phyloP scores from a whole-genome alignment of 2,888 invertebrate species.

The Hedya salicella region DNA sequence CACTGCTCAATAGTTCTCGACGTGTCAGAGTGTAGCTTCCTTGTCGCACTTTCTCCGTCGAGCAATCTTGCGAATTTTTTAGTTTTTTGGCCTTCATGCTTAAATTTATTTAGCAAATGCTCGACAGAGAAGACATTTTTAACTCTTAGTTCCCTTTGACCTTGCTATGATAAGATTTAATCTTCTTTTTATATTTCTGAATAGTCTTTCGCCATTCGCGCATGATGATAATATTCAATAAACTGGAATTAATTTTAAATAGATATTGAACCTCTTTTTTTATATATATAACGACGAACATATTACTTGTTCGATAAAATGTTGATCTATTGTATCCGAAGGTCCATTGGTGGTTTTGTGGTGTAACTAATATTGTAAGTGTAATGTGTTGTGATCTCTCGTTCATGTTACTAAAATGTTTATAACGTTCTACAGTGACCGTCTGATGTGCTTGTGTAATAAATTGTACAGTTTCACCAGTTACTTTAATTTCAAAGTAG shows the following conservation, averaged over 20 bases:
- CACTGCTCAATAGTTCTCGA: constrained; percentile 10
- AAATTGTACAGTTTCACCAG: constrained; percentile 56
- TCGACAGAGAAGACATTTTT: constrained; percentile 59
- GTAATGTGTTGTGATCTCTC: constrained; percentile 54
- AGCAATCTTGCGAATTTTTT: constrained; percentile 66
- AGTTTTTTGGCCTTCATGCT: constrained; percentile 52
- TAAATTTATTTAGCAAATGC: constrained; percentile 69
- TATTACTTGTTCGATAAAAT: constrained; percentile 33
- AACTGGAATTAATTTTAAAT: too few species aligned
- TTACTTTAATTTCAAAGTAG: constrained; percentile 43
- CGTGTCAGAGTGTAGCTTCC: constrained; percentile 36
- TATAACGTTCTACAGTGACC: constrained; percentile 62
- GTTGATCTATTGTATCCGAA: constrained; percentile 43
- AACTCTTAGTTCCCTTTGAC: too few species aligned
- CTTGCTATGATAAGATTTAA: too few species aligned
- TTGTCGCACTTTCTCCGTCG: constrained; percentile 59
- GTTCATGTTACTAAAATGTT: constrained; percentile 61
- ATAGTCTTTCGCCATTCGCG: too few species aligned
- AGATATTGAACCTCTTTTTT: too few species aligned
- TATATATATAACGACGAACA: too few species aligned
- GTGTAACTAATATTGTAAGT: constrained; percentile 62
- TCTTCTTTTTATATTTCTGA: too few species aligned
- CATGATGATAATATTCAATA: too few species aligned
- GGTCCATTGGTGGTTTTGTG: constrained; percentile 50
- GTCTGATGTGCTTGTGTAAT: constrained; percentile 65